Percentiles rank a stretch among this genome's conserved stretches.
Conservation (phyloP, 2,888 invertebrate species). For the Ecliptopera silaceata region DNA sequence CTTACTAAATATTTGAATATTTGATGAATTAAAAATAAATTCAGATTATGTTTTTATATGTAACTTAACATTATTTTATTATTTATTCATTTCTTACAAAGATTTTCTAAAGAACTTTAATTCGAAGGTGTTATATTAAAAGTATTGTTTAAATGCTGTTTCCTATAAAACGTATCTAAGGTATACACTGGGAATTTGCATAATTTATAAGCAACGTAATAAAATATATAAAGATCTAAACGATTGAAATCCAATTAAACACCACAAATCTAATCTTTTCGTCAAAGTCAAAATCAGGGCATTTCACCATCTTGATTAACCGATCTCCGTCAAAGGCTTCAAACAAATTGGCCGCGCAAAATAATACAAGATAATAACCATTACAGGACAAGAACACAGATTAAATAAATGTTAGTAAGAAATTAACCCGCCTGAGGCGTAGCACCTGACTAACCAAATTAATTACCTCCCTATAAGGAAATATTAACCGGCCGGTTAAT, state of each 20-base stretch:
- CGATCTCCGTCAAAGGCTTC: slow-evolving; percentile 67
- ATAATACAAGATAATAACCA: slow-evolving; percentile 77
- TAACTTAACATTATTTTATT: too few species aligned
- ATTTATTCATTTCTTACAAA: too few species aligned
- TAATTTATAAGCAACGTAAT: too few species aligned
- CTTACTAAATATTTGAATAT: too few species aligned
- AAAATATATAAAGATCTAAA: not conserved
- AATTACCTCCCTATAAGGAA: slow-evolving; percentile 79
- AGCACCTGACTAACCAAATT: slow-evolving; percentile 81
- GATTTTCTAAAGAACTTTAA: too few species aligned
- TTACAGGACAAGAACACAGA: slow-evolving; percentile 27
- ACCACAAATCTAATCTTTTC: slow-evolving; percentile 10
- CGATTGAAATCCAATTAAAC: slow-evolving; percentile 13
- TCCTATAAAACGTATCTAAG: too few species aligned
- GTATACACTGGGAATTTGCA: too few species aligned
- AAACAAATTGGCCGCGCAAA: slow-evolving; percentile 78
- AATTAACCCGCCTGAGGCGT: slow-evolving; percentile 37
- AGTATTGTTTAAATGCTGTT: too few species aligned
- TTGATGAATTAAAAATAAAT: too few species aligned
- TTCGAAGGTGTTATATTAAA: too few species aligned
- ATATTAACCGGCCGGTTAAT: slow-evolving; percentile 82
- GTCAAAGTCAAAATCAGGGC: slow-evolving; percentile 6
- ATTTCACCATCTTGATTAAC: slow-evolving; percentile 65
- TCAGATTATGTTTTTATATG: too few species aligned
- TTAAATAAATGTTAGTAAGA: slow-evolving; percentile 2